phyloP scores from a whole-genome alignment of 1,140 invertebrate genomes.

The Centruroides vittatus region DNA sequence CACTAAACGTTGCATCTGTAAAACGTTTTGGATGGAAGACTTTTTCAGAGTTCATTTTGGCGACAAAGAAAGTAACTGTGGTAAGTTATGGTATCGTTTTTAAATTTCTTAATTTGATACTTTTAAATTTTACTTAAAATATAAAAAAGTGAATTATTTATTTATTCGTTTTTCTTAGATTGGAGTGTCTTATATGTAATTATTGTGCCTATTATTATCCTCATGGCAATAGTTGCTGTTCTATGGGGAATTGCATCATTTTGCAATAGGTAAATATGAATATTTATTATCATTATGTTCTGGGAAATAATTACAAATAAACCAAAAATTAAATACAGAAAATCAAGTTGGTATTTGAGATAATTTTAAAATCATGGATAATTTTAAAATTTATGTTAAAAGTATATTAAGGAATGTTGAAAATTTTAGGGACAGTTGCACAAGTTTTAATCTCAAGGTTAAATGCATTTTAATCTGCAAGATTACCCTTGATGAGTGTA shows the following conservation, averaged over 20 bases:
- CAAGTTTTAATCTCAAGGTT: too few relatives aligned
- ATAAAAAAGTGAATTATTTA: neutral
- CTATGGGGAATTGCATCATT: conserved; percentile 55
- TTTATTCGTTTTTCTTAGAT: conserved; percentile 40
- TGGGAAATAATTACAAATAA: too few relatives aligned
- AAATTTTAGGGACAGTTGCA: too few relatives aligned
- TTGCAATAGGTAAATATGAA: conserved; percentile 36
- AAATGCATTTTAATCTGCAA: too few relatives aligned
- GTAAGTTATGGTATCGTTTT: conserved; percentile 33
- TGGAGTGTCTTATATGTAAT: conserved; percentile 81
- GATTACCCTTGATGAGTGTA: too few relatives aligned
- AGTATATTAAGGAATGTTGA: too few relatives aligned
- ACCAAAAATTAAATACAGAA: too few relatives aligned
- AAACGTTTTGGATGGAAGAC: conserved; percentile 91
- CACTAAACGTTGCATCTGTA: conserved; percentile 70
- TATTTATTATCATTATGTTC: neutral
- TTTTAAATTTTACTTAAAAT: too few relatives aligned
- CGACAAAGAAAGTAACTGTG: conserved; percentile 56
- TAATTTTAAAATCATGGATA: too few relatives aligned
- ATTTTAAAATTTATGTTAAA: too few relatives aligned
- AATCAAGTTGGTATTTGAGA: too few relatives aligned
- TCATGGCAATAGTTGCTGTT: conserved; percentile 45
- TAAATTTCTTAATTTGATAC: too few relatives aligned
- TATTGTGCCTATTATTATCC: conserved; percentile 48
- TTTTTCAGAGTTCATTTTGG: conserved; percentile 45